Conservation (phyloP, 2,113 vertebrate species). For the Herpailurus yagouaroundi region DNA sequence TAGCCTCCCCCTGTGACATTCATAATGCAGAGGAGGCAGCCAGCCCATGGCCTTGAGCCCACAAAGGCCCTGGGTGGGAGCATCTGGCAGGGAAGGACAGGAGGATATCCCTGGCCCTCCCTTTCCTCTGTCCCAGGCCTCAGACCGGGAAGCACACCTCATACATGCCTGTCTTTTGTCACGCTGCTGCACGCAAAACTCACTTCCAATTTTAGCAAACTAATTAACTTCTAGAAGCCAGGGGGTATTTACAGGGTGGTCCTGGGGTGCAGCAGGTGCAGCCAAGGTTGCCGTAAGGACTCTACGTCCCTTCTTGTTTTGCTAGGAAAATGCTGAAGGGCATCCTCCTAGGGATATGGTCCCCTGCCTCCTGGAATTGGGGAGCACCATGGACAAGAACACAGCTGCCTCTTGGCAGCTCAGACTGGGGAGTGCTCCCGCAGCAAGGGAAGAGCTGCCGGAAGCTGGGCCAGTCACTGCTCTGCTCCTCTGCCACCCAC, state of each 20-base stretch:
- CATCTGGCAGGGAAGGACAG: constrained; percentile 73
- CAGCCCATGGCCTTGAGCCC: constrained; percentile 91
- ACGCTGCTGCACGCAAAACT: constrained; percentile 87
- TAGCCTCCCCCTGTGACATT: constrained; percentile 93
- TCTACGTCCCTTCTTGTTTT: neutral
- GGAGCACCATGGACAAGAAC: neutral
- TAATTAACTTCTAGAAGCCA: constrained; percentile 90
- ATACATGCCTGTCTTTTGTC: constrained; percentile 87
- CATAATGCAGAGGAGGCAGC: constrained; percentile 93
- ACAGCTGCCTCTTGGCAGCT: neutral
- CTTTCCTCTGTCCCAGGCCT: constrained; percentile 86
- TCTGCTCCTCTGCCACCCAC: neutral
- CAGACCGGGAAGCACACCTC: constrained; percentile 87
- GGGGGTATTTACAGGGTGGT: constrained; percentile 79
- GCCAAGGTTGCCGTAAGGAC: neutral
- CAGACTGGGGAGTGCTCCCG: neutral
- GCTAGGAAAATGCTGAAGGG: neutral
- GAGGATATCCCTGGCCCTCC: constrained; percentile 81
- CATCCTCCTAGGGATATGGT: neutral
- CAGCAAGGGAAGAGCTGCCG: neutral
- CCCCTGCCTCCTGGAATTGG: neutral
- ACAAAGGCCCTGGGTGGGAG: constrained; percentile 81
- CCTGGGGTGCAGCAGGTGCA: constrained; percentile 81
- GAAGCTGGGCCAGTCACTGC: neutral
- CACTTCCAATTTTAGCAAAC: constrained; percentile 89